Conservation (phyloP, 2,113 vertebrate genomes). For the Tonatia bakeri region DNA sequence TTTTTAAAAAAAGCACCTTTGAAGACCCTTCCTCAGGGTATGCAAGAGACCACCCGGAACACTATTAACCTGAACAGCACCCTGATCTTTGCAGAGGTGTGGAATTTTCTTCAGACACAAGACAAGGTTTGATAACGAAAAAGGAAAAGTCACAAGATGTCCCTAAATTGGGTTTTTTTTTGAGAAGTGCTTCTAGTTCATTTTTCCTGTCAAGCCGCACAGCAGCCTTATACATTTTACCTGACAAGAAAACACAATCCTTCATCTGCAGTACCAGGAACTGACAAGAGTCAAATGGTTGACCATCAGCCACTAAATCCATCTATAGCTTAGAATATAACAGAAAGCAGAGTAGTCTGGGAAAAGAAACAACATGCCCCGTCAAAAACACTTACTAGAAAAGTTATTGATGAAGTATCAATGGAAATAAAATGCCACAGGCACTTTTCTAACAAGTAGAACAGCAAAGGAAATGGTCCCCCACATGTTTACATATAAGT, state of each 20-base stretch:
- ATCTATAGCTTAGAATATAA: not conserved
- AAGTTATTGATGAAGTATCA: not conserved
- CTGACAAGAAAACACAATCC: not conserved
- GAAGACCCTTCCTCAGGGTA: not conserved
- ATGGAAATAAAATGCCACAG: not conserved
- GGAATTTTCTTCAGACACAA: not conserved
- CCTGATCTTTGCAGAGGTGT: not conserved
- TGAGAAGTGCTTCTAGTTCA: conserved; percentile 65
- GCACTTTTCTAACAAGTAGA: not conserved
- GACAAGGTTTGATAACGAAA: not conserved
- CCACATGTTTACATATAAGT: not conserved
- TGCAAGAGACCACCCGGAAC: not conserved
- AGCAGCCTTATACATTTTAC: not conserved
- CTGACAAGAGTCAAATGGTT: not conserved
- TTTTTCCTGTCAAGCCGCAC: not conserved
- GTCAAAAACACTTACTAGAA: not conserved
- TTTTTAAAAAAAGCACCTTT: not conserved
- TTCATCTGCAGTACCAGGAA: not conserved
- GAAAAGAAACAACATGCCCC: not conserved
- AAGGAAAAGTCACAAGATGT: conserved; percentile 34
- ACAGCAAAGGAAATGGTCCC: not conserved
- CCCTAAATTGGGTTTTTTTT: not conserved
- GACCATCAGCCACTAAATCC: not conserved
- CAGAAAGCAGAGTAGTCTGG: not conserved
- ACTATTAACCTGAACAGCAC: not conserved